phyloP scores from a whole-genome alignment of 2,797 vertebrate species.

The Trichosurus vulpecula region DNA sequence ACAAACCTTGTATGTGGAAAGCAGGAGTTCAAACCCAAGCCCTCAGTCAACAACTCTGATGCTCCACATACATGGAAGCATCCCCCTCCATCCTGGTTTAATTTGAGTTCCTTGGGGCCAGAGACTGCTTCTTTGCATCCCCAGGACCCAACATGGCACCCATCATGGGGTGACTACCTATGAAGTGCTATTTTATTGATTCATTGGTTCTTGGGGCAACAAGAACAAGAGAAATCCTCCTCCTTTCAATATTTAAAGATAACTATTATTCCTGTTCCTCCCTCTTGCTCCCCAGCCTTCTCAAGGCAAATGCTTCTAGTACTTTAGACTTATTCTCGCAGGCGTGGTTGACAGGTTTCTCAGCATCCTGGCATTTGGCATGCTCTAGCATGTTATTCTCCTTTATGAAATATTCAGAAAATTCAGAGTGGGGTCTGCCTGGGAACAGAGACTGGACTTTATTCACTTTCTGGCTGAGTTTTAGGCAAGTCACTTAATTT shows the following conservation, averaged over 20 bases:
- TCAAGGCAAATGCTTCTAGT: neutral
- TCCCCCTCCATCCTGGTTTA: too few relatives aligned
- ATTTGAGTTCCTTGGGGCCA: too few relatives aligned
- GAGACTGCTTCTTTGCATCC: neutral
- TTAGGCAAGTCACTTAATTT: too few relatives aligned
- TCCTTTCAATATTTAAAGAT: neutral
- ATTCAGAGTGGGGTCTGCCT: neutral
- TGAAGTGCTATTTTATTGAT: too few relatives aligned
- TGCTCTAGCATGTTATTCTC: neutral
- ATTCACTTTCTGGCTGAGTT: neutral
- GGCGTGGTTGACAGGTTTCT: neutral
- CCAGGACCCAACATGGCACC: neutral
- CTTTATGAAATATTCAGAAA: neutral
- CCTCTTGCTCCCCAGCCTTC: neutral
- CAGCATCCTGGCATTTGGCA: neutral
- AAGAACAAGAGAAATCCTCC: neutral
- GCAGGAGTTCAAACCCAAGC: too few relatives aligned
- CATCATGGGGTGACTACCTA: neutral
- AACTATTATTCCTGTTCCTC: neutral
- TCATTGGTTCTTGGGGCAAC: neutral
- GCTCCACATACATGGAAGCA: neutral
- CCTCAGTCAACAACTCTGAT: neutral
- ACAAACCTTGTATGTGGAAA: too few relatives aligned
- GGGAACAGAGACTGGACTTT: neutral
- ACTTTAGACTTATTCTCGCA: neutral